Percentiles rank a stretch among this genome's conserved stretches.
These are phyloP conservation scores for Poecilia picta DNA, from an alignment of 2,797 vertebrate species.

Conservation along the genomic window DNA sequence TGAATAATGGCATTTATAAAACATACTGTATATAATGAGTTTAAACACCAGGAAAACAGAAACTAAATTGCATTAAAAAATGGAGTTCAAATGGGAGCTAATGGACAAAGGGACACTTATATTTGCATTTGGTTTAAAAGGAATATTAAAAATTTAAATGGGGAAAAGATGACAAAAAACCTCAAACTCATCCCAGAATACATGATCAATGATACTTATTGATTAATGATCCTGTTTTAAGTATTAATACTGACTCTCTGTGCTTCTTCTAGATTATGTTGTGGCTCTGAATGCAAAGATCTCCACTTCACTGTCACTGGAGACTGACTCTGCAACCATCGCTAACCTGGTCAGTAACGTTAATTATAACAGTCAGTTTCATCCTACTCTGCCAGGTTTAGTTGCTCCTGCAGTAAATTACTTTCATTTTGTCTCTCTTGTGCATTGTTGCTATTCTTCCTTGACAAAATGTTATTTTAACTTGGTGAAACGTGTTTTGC, in stretches of 20 bases:
- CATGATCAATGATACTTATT: neutral
- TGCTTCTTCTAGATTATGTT: constrained; percentile 6
- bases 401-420: neutral
- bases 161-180: neutral
- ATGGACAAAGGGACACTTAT: neutral
- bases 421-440: neutral
- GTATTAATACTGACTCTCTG: neutral
- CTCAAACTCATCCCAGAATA: neutral
- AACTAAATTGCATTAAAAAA: neutral
- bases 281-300: neutral
- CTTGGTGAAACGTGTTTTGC: too few relatives aligned
- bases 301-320: neutral
- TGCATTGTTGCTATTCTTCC: neutral
- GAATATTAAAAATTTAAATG: neutral
- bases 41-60: neutral
- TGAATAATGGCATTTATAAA: neutral
- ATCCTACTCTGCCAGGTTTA: neutral
- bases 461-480: neutral
- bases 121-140: neutral
- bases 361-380: too few relatives aligned
- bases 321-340: neutral
- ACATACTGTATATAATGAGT: neutral
- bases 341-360: neutral
- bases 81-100: neutral
- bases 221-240: neutral